These are phyloP conservation scores for Malurus elegans DNA, from an alignment of 2,113 vertebrate species.

Conservation along the genomic window DNA sequence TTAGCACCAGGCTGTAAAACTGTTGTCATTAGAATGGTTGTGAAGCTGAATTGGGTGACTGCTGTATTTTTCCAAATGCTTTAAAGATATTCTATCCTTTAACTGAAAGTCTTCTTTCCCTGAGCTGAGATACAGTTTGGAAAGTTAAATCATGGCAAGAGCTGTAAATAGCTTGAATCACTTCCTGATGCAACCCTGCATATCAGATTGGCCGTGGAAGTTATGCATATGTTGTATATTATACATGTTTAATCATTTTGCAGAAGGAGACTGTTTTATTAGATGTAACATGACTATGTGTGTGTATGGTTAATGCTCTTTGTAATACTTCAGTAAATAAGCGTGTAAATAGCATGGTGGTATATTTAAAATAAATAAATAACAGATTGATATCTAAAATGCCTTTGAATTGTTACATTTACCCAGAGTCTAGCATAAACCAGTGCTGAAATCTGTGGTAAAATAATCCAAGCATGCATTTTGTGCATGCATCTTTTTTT, in stretches of 20 bases:
- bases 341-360: background rate
- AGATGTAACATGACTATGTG: background rate
- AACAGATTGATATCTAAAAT: background rate
- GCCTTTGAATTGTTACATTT: background rate
- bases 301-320: background rate
- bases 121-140: background rate
- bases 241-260: background rate
- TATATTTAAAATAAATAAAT: background rate
- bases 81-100: background rate
- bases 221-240: background rate
- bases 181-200: background rate
- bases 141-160: background rate
- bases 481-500: background rate
- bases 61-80: background rate
- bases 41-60: background rate
- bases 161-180: background rate
- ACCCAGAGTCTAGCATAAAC: background rate
- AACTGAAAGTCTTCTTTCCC: background rate
- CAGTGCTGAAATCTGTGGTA: background rate
- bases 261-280: background rate
- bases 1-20: background rate
- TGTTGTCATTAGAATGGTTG: background rate
- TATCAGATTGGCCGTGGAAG: background rate
- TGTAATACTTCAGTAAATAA: accelerated
- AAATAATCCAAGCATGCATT: background rate